Base-by-base conservation (phyloP, 2,113 vertebrate genomes). In the Apteryx owenii region DNA sequence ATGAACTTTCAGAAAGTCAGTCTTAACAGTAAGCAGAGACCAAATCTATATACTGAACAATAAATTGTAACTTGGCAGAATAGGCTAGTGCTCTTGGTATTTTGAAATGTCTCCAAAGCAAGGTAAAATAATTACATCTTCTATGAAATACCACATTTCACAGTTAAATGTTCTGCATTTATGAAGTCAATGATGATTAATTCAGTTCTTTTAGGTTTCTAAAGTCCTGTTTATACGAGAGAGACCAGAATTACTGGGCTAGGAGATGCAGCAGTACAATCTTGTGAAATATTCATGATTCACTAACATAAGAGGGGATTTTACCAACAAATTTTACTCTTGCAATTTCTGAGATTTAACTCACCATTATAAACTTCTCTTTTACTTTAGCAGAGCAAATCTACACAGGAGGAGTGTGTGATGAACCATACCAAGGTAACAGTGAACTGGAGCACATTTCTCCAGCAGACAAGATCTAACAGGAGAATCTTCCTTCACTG, bases 71-170 rank as follows among this genome's bases (percentile, higher is more conserved):
- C 85, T 89, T 62, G 89, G 72, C 48, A 81, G 58, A 85, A 36
- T 53, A 80, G 75, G 54, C 62, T 82, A 42, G 84, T 54, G 48
- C 40, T 88, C 68, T 56, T 4, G 3, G 44, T 77, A 69, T 93
- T 93, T 75, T 95, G 79, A 71, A 95, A 85, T 90, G 62, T 73
- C 72, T 90, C 90, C 88, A 73, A 83, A 95, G 73, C 72, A 88
- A 95, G 90, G 85, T 56, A 83, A 71, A 84, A 72, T 81, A 93
- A 93, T 80, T 90, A 92, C 58, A 86, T 88, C 81, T 88, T 40
- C 91, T 90, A 93, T 90, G 80, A 92, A 92, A 86, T 65, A 90
- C 33, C 64, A 68, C 80, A 73, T 78, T 75, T 93, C 68, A 88
- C 58, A 89, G 89, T 83, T 90, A 81, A 82, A 80, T 53, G 65